Evolutionary conservation across 2,797 vertebrate genomes (phyloP).

Genomic region (Anabas testudineus): DNA sequence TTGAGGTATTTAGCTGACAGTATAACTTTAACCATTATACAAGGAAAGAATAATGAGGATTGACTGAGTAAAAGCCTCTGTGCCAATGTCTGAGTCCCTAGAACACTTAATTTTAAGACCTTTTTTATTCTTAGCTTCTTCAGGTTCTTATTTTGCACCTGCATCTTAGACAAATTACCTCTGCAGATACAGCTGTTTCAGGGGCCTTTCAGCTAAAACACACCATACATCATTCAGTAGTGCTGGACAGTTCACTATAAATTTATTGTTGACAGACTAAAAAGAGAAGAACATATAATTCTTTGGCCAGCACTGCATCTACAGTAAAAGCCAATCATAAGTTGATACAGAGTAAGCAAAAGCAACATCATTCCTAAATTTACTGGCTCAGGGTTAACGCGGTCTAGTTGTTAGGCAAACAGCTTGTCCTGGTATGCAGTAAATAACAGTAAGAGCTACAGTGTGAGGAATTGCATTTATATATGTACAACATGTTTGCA

Average conservation of each 20-base stretch:
- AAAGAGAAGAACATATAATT: constrained; percentile 23
- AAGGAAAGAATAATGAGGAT: constrained; percentile 4
- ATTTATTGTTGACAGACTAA: constrained; percentile 21
- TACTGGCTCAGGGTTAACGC: constrained; percentile 78
- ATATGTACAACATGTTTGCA: constrained; percentile 39
- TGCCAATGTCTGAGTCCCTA: not conserved
- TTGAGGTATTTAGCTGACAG: constrained; percentile 11
- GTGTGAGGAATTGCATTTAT: constrained; percentile 41
- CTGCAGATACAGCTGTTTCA: constrained; percentile 14
- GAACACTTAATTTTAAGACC: constrained; percentile 1
- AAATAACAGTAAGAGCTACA: constrained; percentile 75
- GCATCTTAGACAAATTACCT: constrained; percentile 20
- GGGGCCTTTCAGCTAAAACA: not conserved
- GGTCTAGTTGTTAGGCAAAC: constrained; percentile 82
- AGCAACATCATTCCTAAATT: constrained; percentile 78
- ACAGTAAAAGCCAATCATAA: constrained; percentile 26
- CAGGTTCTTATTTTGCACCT: constrained; percentile 13
- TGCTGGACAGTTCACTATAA: constrained; percentile 19
- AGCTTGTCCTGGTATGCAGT: constrained; percentile 76
- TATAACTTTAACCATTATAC: constrained; percentile 16
- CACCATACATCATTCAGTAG: constrained; percentile 33
- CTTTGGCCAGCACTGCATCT: constrained; percentile 15
- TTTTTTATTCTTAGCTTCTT: constrained; percentile 7
- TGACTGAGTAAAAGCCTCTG: not conserved
- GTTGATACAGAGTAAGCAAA: constrained; percentile 64